phyloP scores from a whole-genome alignment of 2,888 invertebrate genomes.

The Lucinisca nassula region DNA sequence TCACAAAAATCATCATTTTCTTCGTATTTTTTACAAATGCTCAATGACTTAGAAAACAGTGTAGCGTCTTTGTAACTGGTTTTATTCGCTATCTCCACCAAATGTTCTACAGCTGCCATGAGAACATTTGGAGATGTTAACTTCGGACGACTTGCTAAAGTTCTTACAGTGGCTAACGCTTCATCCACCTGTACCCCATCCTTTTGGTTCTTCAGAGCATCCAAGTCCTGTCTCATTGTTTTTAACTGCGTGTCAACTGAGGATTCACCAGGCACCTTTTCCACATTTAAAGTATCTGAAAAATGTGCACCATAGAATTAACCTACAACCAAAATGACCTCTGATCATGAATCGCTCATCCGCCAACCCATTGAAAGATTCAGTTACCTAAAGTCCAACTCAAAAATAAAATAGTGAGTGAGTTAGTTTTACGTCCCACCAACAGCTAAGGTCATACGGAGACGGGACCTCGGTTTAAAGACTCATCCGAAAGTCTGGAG shows the following conservation, averaged over 20 bases:
- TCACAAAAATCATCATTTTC: conserved; percentile 37
- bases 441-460: too few species aligned
- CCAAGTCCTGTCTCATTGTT: conserved; percentile 17
- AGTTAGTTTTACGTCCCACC: too few species aligned
- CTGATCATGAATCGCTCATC: neutral
- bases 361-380: neutral
- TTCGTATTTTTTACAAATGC: conserved; percentile 36
- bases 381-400: too few species aligned
- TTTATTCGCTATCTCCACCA: conserved; percentile 28
- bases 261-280: neutral
- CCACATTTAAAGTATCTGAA: neutral
- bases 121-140: conserved; percentile 42
- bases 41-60: conserved; percentile 20
- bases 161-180: conserved; percentile 34
- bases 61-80: conserved; percentile 38
- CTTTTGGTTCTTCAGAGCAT: conserved; percentile 28
- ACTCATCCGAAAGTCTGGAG: too few species aligned
- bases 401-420: too few species aligned
- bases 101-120: conserved; percentile 41
- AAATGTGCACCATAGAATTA: neutral
- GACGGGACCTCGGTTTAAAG: too few species aligned
- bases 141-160: conserved; percentile 34
- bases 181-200: conserved; percentile 39
- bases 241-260: neutral
- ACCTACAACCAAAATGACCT: neutral